Conservation (phyloP, 2,888 invertebrate genomes). For the Thumatha senex region DNA sequence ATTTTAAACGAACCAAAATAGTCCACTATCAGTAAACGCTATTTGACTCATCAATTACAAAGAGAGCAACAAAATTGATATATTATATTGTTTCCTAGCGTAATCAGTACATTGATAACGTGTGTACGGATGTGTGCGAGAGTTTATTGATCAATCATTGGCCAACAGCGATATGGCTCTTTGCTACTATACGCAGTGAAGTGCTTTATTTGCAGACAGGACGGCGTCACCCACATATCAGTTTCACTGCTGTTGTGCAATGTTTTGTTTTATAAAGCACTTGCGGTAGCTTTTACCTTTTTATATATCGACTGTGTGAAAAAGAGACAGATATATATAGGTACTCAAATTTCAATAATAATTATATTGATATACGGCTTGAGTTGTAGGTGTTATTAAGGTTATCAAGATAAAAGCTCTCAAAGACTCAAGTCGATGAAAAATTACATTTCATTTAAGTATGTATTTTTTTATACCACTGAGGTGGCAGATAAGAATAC, state of each 20-base stretch:
- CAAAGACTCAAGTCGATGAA: no score
- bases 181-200: conserved; percentile 6
- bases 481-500: no score
- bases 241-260: conserved; percentile 15
- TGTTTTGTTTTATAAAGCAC: conserved; percentile 21
- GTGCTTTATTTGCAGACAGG: conserved; percentile 36
- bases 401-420: no score
- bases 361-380: no score
- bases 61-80: not conserved
- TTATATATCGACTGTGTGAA: not conserved
- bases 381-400: no score
- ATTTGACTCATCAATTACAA: no score
- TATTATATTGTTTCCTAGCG: conserved; percentile 13
- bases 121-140: conserved; percentile 2
- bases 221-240: conserved; percentile 31
- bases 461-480: no score
- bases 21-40: no score
- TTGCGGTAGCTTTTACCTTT: not conserved
- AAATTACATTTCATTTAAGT: no score
- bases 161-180: conserved; percentile 12
- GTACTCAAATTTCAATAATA: no score
- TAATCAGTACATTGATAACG: conserved; percentile 29
- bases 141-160: conserved; percentile 28
- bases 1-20: no score
- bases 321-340: not conserved